These are phyloP conservation scores for Spermophilus dauricus DNA, from an alignment of 2,113 vertebrate species.

Conservation along the genomic window DNA sequence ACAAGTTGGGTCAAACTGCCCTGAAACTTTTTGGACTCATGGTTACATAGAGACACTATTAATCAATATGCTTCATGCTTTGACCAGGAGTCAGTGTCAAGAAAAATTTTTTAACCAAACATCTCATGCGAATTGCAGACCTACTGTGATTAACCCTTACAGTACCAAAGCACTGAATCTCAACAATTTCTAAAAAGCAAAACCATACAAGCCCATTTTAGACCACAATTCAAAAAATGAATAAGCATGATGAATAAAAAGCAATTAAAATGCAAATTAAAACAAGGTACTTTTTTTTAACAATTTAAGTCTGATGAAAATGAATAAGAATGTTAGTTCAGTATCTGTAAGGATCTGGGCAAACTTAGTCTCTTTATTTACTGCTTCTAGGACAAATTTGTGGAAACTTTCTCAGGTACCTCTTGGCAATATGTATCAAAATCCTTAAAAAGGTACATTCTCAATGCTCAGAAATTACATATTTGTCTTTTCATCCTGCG, in stretches of 20 bases:
- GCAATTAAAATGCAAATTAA: no score
- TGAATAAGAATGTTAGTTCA: no score
- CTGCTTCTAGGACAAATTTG: no score
- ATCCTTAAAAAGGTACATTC: no score
- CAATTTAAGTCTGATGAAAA: no score
- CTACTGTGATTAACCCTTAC: slow-evolving; percentile 12
- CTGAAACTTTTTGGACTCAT: slow-evolving; percentile 44
- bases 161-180: not conserved
- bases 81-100: slow-evolving; percentile 42
- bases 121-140: slow-evolving; percentile 31
- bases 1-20: slow-evolving; percentile 43
- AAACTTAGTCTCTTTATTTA: no score
- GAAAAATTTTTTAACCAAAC: slow-evolving; percentile 34
- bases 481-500: no score
- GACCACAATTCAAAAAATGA: slow-evolving; percentile 19
- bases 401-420: no score
- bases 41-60: not conserved
- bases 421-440: no score
- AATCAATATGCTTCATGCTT: slow-evolving; percentile 33
- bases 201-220: not conserved
- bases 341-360: no score
- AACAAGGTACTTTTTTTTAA: no score
- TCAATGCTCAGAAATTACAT: no score
- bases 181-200: slow-evolving; percentile 41
- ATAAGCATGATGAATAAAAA: slow-evolving; percentile 46